Evolutionary conservation across 1,140 invertebrate species (phyloP), one percentile per base, ranked within the genome.

Genomic region (Lordiphosa collinella): DNA sequence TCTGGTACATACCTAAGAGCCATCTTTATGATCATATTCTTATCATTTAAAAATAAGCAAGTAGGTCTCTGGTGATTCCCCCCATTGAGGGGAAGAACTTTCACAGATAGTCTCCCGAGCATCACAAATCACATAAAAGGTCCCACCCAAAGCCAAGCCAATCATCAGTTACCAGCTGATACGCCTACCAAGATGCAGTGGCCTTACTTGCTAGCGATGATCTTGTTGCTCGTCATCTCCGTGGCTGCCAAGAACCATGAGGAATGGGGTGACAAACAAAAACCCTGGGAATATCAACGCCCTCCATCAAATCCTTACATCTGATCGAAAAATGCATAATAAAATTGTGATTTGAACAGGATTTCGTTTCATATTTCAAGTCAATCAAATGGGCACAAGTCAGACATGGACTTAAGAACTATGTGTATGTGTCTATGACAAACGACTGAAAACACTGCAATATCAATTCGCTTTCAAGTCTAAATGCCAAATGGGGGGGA

Each of bases 401-500:
- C 36, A 38, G 13, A 31, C 41, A 31, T 22, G 41, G 41, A 44
- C 41, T 44, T 44, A 44, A 44, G 22, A 44, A 31, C 22, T 44
- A 43, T 7, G 6, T 12, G 7, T 43, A 18, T 43, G 18, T 16
- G 40, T 25, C 40, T 31, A 29, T 8, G 18, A 44, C 16, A 2
- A 2, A 38, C 31, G 50, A 38, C 67, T 44, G 44, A 62, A 84
- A 82, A 72, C 71, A 60, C 55, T 12, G 51, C 46, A 34, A 44
- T 55, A 54, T 0, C 40, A 84, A 82, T 68, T 32, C 37, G 78
- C 53, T 71, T 59, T 54, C 46, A 35, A 50, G 72, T 85, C 90
- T 46, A 89, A 90, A 57, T 64, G 69, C 25, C 67, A 82, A 44
- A 73, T 88, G 9, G 36, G 40, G 32, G 51, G 58, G 48, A 54